A percentile compares a stretch with the other conserved stretches of the same genome.
Conservation (phyloP, 1,140 invertebrate species). For the Dufourea novaeangliae region DNA sequence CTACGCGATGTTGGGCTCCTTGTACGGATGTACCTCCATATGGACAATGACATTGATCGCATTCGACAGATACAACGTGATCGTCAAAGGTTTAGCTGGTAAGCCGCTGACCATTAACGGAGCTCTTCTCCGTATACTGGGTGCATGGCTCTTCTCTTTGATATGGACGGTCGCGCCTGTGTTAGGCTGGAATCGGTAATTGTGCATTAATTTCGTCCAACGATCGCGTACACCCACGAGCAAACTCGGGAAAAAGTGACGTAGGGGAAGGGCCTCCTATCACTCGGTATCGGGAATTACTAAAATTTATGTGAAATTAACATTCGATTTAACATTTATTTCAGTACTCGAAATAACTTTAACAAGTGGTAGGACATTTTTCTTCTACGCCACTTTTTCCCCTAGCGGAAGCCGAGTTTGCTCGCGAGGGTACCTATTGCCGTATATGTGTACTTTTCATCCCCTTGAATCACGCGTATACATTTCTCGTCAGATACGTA, state of each 20-base stretch:
- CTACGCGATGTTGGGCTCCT: constrained; percentile 89
- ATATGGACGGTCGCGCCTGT: constrained; percentile 88
- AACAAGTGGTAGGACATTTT: too few relatives aligned
- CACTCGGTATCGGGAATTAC: too few relatives aligned
- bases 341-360: too few relatives aligned
- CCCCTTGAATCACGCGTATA: constrained; percentile 23
- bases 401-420: not conserved
- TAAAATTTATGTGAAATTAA: too few relatives aligned
- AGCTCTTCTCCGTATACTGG: constrained; percentile 86
- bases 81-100: constrained; percentile 89
- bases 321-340: too few relatives aligned
- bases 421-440: too few relatives aligned
- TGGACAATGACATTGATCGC: constrained; percentile 93
- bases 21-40: constrained; percentile 91
- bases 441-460: too few relatives aligned
- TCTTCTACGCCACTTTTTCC: too few relatives aligned
- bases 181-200: constrained; percentile 91
- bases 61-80: constrained; percentile 92
- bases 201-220: too few relatives aligned
- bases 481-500: constrained; percentile 85
- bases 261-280: too few relatives aligned
- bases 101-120: constrained; percentile 87
- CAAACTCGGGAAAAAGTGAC: too few relatives aligned
- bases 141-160: constrained; percentile 87
- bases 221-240: too few relatives aligned